Evolutionary conservation across 2,113 vertebrate species (phyloP).

Genomic region (Vulpes vulpes): DNA sequence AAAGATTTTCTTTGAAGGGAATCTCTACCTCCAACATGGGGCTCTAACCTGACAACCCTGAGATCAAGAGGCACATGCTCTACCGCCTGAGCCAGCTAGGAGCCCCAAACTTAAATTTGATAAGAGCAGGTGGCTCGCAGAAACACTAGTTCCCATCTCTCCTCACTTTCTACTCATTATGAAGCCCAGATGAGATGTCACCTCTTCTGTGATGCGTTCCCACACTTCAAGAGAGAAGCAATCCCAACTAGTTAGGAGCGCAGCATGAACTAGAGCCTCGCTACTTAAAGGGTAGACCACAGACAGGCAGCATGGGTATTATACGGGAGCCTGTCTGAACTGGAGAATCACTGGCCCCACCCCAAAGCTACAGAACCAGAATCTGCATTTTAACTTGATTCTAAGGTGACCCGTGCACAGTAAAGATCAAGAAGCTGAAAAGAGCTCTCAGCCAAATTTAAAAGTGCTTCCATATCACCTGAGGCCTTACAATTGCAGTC

Average conservation of each 20-base stretch:
- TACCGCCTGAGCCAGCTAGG: not conserved
- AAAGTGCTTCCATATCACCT: not conserved
- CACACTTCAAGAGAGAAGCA: not conserved
- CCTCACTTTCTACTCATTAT: not conserved
- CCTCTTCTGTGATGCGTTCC: not conserved
- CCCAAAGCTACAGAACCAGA: not conserved
- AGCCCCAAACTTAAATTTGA: not conserved
- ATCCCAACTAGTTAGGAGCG: not conserved
- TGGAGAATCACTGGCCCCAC: not conserved
- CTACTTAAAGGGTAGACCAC: not conserved
- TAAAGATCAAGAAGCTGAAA: not conserved
- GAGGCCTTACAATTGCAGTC: not conserved
- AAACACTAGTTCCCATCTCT: not conserved
- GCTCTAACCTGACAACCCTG: not conserved
- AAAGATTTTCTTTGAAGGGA: not conserved
- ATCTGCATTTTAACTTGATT: conserved; percentile 11
- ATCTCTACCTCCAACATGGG: not conserved
- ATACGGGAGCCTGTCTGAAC: not conserved
- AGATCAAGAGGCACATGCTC: not conserved
- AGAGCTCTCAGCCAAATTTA: not conserved
- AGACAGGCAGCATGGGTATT: not conserved
- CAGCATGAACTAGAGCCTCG: not conserved
- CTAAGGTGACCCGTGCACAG: not conserved
- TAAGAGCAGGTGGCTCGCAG: not conserved
- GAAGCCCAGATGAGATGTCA: not conserved